Conservation (phyloP, 2,888 invertebrate genomes). For the Argyra leucocephala region DNA sequence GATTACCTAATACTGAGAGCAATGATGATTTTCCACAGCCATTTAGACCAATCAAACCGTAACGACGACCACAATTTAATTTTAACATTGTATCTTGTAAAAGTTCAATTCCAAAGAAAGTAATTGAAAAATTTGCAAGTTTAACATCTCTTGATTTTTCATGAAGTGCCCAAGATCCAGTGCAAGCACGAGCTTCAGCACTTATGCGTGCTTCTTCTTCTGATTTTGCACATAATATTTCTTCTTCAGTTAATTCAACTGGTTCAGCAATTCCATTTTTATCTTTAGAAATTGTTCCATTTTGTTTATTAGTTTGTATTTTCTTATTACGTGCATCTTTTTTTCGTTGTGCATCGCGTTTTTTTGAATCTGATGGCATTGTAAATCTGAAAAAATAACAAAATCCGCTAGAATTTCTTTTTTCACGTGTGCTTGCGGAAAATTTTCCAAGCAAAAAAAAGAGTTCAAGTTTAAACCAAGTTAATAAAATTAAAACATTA, state of each 20-base stretch:
- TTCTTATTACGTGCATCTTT: conserved; percentile 70
- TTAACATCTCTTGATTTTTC: conserved; percentile 93
- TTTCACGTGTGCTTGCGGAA: too few species aligned
- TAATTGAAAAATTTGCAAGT: conserved; percentile 91
- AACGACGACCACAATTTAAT: conserved; percentile 92
- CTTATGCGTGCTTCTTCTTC: conserved; percentile 87
- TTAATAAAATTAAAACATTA: too few species aligned
- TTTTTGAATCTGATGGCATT: conserved; percentile 99
- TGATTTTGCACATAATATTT: conserved; percentile 74
- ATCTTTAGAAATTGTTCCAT: conserved; percentile 49
- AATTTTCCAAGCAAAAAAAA: too few species aligned
- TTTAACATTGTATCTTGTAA: conserved; percentile 92
- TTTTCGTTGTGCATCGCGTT: conserved; percentile 94
- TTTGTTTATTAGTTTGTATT: conserved; percentile 45
- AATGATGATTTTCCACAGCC: conserved; percentile 97
- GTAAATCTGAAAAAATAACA: background rate
- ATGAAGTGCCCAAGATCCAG: conserved; percentile 91
- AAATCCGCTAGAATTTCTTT: too few species aligned
- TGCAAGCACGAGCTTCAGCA: conserved; percentile 86
- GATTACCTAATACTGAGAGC: conserved; percentile 79
- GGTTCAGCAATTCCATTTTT: conserved; percentile 52
- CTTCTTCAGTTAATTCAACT: conserved; percentile 45
- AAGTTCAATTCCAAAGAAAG: conserved; percentile 94
- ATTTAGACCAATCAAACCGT: conserved; percentile 94
- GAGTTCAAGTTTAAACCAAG: too few species aligned